Percentiles rank a stretch among this genome's conserved stretches.
Conservation (phyloP, 2,888 invertebrate genomes). For the Drosophila cognata region DNA sequence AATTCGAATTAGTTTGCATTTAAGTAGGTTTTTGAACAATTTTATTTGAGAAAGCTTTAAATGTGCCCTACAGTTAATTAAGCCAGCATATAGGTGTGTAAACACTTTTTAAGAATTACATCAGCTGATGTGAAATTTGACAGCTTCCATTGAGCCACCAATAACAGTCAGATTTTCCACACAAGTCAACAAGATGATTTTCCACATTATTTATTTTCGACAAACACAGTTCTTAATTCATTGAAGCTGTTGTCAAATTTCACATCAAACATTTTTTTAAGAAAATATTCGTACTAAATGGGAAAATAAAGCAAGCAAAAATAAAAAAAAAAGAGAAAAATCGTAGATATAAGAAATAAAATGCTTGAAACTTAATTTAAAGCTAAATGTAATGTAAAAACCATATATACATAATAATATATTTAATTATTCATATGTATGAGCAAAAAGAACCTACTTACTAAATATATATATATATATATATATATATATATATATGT, state of each 20-base stretch:
- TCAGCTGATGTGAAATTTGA: slow-evolving; percentile 15
- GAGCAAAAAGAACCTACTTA: slow-evolving; percentile 29
- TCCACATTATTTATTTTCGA: slow-evolving; percentile 23
- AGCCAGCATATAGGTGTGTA: slow-evolving; percentile 13
- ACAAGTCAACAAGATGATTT: not conserved
- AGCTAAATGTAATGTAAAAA: slow-evolving; percentile 41
- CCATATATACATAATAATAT: slow-evolving; percentile 7
- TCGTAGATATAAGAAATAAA: slow-evolving; percentile 5
- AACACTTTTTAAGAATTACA: slow-evolving; percentile 2
- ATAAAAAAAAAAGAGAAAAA: not conserved
- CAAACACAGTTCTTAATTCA: slow-evolving; percentile 1
- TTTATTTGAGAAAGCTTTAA: slow-evolving; percentile 83
- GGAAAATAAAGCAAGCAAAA: not conserved
- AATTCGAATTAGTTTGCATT: slow-evolving; percentile 49
- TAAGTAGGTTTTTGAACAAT: slow-evolving; percentile 50
- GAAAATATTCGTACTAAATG: slow-evolving; percentile 6
- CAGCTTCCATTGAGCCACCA: slow-evolving; percentile 10
- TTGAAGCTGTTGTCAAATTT: slow-evolving; percentile 21
- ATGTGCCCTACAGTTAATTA: slow-evolving; percentile 80
- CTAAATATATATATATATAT: slow-evolving; percentile 18
- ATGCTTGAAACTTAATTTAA: slow-evolving; percentile 26
- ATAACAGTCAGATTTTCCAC: slow-evolving; percentile 3
- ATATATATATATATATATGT: slow-evolving; percentile 16
- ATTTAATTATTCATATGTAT: slow-evolving; percentile 13
- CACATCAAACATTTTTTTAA: slow-evolving; percentile 24